phyloP scores from a whole-genome alignment of 2,888 invertebrate species.

The Steinernema scapterisci region DNA sequence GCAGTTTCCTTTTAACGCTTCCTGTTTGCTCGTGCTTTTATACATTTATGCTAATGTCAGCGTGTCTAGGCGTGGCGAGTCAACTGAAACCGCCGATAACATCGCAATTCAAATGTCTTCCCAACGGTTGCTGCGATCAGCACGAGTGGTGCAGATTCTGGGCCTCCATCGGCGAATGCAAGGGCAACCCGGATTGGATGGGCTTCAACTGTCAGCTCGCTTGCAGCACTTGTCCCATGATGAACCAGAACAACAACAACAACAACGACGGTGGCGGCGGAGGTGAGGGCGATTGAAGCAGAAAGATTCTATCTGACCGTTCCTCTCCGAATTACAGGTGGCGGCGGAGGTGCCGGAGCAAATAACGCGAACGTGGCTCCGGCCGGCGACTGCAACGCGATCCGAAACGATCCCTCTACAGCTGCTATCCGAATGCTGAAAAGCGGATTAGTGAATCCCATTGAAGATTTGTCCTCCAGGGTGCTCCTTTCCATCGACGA shows the following conservation, averaged over 20 bases:
- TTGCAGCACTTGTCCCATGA: constrained; percentile 51
- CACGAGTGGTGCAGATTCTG: constrained; percentile 61
- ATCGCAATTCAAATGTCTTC: constrained; percentile 56
- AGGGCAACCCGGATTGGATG: constrained; percentile 62
- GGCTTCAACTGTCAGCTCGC: constrained; percentile 57
- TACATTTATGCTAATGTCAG: no score
- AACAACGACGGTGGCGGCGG: neutral
- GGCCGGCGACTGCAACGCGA: constrained; percentile 44
- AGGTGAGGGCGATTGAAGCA: neutral
- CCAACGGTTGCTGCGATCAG: constrained; percentile 63
- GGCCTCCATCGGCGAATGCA: constrained; percentile 57
- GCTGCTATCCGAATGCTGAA: constrained; percentile 40
- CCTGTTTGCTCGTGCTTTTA: neutral
- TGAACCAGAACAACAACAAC: constrained; percentile 24
- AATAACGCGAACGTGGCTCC: constrained; percentile 30
- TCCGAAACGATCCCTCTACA: constrained; percentile 41
- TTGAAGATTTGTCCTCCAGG: constrained; percentile 54
- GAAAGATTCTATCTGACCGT: constrained; percentile 19
- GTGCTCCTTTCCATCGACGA: constrained; percentile 61
- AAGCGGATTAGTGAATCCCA: constrained; percentile 49
- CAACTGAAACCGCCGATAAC: constrained; percentile 28
- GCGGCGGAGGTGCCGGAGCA: neutral
- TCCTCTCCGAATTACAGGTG: neutral
- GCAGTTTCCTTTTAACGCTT: neutral
- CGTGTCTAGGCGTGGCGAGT: neutral